A percentile compares a stretch with the other conserved stretches of the same genome.
phyloP scores from a whole-genome alignment of 2,888 invertebrate genomes.

The Meta bourneti region DNA sequence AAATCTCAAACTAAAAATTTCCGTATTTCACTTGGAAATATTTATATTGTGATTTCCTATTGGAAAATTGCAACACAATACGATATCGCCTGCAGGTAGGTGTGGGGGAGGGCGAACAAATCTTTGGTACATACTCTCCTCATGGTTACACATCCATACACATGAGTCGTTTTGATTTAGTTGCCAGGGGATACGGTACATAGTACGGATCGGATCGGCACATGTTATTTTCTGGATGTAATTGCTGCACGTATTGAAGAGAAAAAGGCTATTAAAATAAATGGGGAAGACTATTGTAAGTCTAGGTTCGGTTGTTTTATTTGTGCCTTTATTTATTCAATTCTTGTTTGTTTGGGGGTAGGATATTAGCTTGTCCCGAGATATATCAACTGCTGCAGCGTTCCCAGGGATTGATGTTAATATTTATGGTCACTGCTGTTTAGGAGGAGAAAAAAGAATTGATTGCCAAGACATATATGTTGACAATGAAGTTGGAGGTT shows the following conservation, averaged over 20 bases:
- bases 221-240: slow-evolving; percentile 28
- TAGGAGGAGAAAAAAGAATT: slow-evolving; percentile 5
- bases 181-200: slow-evolving; percentile 37
- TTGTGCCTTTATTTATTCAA: slow-evolving; percentile 54
- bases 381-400: not conserved
- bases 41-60: too few relatives aligned
- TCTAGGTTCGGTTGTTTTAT: slow-evolving; percentile 19
- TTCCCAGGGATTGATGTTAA: slow-evolving; percentile 36
- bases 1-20: too few relatives aligned
- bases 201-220: not conserved
- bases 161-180: slow-evolving; percentile 22
- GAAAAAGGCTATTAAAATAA: slow-evolving; percentile 51
- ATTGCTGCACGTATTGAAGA: slow-evolving; percentile 38
- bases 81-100: not conserved
- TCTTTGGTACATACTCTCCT: not conserved
- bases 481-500: slow-evolving; percentile 1
- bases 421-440: slow-evolving; percentile 36
- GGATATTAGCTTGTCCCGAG: slow-evolving; percentile 35
- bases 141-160: not conserved
- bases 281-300: slow-evolving; percentile 18
- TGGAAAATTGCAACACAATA: too few relatives aligned
- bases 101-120: not conserved
- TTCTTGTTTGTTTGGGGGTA: slow-evolving; percentile 43
- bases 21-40: too few relatives aligned
- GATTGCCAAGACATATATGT: slow-evolving; percentile 26